Base-by-base conservation (phyloP, 1,140 invertebrate species). In the Drosophila pectinifera region DNA sequence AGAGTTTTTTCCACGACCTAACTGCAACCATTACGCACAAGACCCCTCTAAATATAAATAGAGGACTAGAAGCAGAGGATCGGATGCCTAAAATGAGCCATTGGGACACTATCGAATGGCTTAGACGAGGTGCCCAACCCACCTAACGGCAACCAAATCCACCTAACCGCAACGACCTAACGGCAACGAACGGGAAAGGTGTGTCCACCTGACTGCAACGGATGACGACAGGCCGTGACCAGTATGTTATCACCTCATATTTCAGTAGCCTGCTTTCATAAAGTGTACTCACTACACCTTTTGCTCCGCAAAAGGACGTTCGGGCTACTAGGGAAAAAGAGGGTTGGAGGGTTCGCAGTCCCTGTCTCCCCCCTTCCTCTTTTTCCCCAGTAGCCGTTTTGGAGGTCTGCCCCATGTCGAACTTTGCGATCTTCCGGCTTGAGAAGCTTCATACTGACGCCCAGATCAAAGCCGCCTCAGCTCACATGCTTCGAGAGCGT, bases 41-140 rank as follows among this genome's bases (percentile, higher is more conserved):
- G 46, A 49, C 46, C 46, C 46, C 46, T 49, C 46, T 49, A 49
- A 49, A 49, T 49, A 49, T 49, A 49, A 49, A 49, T 49, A 49
- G 46, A 49, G 46, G 46, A 49, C 46, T 49, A 49, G 26, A 49
- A 49, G 46, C 46, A 49, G 46, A 49, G 26, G 46, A 49, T 49
- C 46, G 46, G 46, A 49, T 49, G 46, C 46, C 46, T 49, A 49
- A 49, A 49, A 49, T 49, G 46, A 49, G 46, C 46, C 46, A 49
- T 49, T 49, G 46, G 46, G 46, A 49, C 46, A 49, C 46, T 49
- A 49, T 49, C 46, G 46, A 49, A 49, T 49, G 46, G 46, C 46
- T 49, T 49, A 49, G 46, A 49, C 46, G 46, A 49, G 46, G 46
- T 49, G 22, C 46, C 46, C 46, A 49, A 49, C 46, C 46, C 46